Percentiles rank a stretch among this genome's conserved stretches.
These are phyloP conservation scores for Stomorhina lunata DNA, from an alignment of 2,888 invertebrate genomes.

Conservation along the genomic window DNA sequence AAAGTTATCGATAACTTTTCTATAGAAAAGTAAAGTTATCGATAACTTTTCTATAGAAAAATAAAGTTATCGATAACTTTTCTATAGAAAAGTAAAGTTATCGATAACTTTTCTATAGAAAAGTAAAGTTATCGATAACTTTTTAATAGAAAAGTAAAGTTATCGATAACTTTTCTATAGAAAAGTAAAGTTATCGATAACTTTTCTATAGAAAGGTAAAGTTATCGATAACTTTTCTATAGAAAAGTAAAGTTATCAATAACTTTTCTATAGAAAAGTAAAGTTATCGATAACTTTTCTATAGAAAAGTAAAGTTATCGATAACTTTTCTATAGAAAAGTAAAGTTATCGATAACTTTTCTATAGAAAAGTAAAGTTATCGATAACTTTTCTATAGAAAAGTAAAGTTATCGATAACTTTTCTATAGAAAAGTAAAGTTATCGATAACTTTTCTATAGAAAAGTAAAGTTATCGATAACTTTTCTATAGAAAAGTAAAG, in stretches of 20 bases:
- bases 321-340: not conserved
- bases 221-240: not conserved
- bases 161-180: too few relatives aligned
- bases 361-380: not conserved
- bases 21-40: not conserved
- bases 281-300: not conserved
- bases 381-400: not conserved
- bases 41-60: not conserved
- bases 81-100: not conserved
- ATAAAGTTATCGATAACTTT: not conserved
- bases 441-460: not conserved
- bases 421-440: not conserved
- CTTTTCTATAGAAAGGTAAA: not conserved
- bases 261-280: not conserved
- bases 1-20: not conserved
- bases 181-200: not conserved
- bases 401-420: not conserved
- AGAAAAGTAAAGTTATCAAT: not conserved
- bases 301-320: not conserved
- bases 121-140: too few relatives aligned
- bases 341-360: not conserved
- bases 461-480: too few relatives aligned
- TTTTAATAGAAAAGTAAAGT: not conserved
- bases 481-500: too few relatives aligned
- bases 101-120: not conserved